A percentile compares a stretch with the other conserved stretches of the same genome.
Evolutionary conservation across 2,113 vertebrate genomes (phyloP).

Genomic region (Ivindomyrus marchei): DNA sequence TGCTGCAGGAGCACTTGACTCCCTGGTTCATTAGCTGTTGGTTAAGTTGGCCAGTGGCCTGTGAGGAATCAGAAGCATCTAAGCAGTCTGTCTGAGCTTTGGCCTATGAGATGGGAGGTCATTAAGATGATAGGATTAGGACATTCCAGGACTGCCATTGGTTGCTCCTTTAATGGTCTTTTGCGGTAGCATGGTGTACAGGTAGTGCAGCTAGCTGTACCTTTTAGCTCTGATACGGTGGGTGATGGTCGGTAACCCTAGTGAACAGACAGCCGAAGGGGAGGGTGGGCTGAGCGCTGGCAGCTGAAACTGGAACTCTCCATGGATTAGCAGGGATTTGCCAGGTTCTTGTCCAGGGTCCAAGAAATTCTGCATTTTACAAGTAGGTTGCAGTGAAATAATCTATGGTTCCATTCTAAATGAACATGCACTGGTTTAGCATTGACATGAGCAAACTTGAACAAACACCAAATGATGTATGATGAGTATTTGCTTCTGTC

Average conservation of each 20-base stretch:
- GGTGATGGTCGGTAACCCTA: neutral
- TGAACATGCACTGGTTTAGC: neutral
- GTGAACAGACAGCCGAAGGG: neutral
- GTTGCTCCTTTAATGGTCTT: neutral
- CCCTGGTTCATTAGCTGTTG: neutral
- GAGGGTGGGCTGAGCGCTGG: neutral
- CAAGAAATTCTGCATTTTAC: neutral
- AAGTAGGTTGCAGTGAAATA: neutral
- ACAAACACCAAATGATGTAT: neutral
- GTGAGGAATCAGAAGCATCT: neutral
- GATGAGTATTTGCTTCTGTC: neutral
- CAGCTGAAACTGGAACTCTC: neutral
- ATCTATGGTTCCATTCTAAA: neutral
- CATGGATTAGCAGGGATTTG: neutral
- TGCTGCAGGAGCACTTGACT: neutral
- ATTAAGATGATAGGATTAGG: neutral
- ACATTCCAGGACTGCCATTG: neutral
- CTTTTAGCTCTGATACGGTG: neutral
- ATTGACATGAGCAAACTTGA: neutral
- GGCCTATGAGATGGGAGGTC: neutral
- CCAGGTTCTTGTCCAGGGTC: neutral
- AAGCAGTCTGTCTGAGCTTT: neutral
- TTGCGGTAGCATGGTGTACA: neutral
- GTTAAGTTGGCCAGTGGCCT: neutral
- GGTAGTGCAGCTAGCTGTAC: neutral